Percentiles rank a stretch among this genome's conserved stretches.
Evolutionary conservation across 1,140 invertebrate genomes (phyloP).

Genomic region (Drosophila lowei): DNA sequence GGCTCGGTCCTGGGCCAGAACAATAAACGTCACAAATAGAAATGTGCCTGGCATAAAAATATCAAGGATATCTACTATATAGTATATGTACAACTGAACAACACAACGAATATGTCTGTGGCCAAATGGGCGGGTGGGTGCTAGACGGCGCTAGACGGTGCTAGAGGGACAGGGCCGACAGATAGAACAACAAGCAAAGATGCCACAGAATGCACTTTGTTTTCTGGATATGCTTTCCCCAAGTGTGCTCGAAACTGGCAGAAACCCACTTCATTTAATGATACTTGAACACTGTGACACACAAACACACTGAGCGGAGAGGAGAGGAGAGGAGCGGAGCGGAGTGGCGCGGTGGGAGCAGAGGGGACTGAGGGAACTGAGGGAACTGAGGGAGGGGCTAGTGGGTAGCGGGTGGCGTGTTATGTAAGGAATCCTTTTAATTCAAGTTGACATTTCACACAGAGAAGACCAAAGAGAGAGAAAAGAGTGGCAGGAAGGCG

Average conservation of each 20-base stretch:
- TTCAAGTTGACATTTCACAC: conserved; percentile 81
- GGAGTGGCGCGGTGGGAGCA: neutral
- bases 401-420: conserved; percentile 45
- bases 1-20: conserved; percentile 43
- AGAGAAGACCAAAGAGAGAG: conserved; percentile 37
- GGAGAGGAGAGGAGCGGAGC: conserved; percentile 19
- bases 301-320: conserved; percentile 72
- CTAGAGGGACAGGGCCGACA: conserved; percentile 18
- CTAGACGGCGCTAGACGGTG: conserved; percentile 1
- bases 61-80: conserved; percentile 68
- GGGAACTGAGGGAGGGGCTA: conserved; percentile 13
- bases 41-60: conserved; percentile 72
- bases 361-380: neutral
- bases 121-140: neutral
- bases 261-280: conserved; percentile 83
- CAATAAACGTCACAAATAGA: conserved; percentile 78
- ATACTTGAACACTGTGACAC: conserved; percentile 82
- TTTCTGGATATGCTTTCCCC: conserved; percentile 82
- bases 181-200: conserved; percentile 71
- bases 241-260: conserved; percentile 82
- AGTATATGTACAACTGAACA: conserved; percentile 11
- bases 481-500: neutral
- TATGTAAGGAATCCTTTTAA: conserved; percentile 81
- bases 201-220: conserved; percentile 81
- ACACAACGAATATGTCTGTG: conserved; percentile 27